These are phyloP conservation scores for Helostoma temminkii DNA, from an alignment of 2,797 vertebrate genomes.

Conservation along the genomic window DNA sequence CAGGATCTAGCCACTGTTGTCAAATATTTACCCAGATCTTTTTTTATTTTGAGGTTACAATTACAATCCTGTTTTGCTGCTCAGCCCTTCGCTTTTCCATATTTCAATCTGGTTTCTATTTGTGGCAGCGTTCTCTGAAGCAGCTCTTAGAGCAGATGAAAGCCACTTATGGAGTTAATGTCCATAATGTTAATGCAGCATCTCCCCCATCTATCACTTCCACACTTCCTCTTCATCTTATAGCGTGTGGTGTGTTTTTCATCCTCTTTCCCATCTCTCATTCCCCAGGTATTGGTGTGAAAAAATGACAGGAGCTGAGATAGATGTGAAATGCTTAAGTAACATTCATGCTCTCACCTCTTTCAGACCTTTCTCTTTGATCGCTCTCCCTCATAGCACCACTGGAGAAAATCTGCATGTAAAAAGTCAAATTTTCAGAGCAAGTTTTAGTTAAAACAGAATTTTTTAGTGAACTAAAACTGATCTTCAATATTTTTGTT, in stretches of 20 bases:
- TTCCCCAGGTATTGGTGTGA: constrained; percentile 18
- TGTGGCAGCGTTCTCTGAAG: constrained; percentile 20
- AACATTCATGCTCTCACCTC: constrained; percentile 29
- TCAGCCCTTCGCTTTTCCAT: constrained; percentile 18
- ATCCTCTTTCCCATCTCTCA: not conserved
- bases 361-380: constrained; percentile 43
- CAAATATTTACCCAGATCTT: constrained; percentile 60
- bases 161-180: constrained; percentile 46
- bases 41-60: constrained; percentile 13
- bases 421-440: too few relatives aligned
- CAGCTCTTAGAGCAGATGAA: constrained; percentile 41
- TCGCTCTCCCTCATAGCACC: constrained; percentile 15
- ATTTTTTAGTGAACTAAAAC: too few relatives aligned
- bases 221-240: not conserved
- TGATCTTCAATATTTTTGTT: too few relatives aligned
- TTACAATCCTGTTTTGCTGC: constrained; percentile 16
- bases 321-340: constrained; percentile 38
- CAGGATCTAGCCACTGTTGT: constrained; percentile 3
- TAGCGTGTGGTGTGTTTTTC: constrained; percentile 4
- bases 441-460: too few relatives aligned
- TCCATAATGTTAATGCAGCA: constrained; percentile 49
- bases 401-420: constrained; percentile 43
- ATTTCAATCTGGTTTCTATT: constrained; percentile 54
- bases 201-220: constrained; percentile 11
- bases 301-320: constrained; percentile 20